phyloP scores from a whole-genome alignment of 2,888 invertebrate genomes.

The Heterodera filipjevi region DNA sequence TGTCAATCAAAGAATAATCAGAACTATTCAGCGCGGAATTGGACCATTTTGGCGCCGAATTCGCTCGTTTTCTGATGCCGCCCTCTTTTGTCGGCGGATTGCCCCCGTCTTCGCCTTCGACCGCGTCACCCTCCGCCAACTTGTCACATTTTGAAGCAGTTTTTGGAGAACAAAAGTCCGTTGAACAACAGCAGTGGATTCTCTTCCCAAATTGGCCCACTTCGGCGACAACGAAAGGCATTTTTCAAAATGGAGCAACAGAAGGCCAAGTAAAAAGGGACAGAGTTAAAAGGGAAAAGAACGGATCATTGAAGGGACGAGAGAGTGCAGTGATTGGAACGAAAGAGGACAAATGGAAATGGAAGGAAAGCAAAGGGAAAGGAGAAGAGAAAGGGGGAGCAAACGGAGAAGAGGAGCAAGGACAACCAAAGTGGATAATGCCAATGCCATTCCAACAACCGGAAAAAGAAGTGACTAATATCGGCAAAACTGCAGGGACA shows the following conservation, averaged over 20 bases:
- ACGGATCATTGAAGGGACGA: neutral
- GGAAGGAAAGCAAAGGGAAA: neutral
- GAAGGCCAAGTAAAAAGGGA: neutral
- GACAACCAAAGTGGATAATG: neutral
- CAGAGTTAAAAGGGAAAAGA: neutral
- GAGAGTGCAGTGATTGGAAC: neutral
- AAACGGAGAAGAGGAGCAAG: neutral
- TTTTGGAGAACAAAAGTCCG: neutral
- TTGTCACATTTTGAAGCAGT: neutral
- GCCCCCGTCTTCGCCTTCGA: neutral
- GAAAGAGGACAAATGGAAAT: neutral
- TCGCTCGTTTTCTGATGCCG: neutral
- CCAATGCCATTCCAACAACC: neutral
- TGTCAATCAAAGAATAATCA: neutral
- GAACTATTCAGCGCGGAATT: neutral
- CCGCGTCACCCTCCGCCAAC: neutral
- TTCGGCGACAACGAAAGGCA: neutral
- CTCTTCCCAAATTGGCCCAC: neutral
- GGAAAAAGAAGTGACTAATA: neutral
- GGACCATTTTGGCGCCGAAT: slow-evolving; percentile 10
- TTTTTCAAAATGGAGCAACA: neutral
- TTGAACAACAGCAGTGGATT: neutral
- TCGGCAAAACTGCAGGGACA: neutral
- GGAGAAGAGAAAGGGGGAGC: neutral
- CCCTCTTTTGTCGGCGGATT: neutral